These are phyloP conservation scores for Peromyscus nudipes DNA, from an alignment of 2,797 vertebrate genomes.

Conservation along the genomic window DNA sequence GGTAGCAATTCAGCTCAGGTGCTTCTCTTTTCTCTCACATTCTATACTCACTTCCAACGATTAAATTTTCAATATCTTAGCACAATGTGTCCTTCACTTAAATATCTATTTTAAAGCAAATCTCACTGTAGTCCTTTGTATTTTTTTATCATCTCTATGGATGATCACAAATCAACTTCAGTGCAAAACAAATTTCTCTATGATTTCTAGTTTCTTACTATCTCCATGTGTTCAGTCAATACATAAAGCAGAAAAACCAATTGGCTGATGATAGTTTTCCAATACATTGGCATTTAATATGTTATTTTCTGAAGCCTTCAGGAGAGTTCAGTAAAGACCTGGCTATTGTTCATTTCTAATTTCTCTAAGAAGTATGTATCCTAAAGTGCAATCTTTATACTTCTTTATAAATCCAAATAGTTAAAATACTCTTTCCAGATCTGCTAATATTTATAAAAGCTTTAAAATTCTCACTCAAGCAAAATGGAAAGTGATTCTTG, in stretches of 20 bases:
- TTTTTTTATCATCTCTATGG: background rate
- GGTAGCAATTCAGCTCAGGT: background rate
- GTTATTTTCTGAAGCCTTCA: background rate
- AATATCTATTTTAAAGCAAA: background rate
- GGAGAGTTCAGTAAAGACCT: background rate
- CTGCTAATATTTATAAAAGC: constrained; percentile 29
- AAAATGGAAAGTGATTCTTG: constrained; percentile 32
- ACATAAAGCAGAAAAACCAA: background rate
- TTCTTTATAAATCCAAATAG: constrained; percentile 2
- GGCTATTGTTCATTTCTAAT: background rate
- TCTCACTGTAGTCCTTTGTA: background rate
- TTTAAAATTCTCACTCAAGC: constrained; percentile 44
- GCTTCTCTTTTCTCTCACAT: background rate
- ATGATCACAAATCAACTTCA: background rate
- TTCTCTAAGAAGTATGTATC: background rate
- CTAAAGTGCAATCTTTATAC: background rate
- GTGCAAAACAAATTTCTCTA: background rate
- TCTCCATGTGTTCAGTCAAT: background rate
- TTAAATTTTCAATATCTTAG: constrained; percentile 11
- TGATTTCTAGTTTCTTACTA: constrained; percentile 6
- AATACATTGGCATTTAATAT: background rate
- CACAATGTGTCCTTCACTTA: background rate
- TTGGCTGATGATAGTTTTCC: background rate
- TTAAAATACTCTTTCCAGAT: constrained; percentile 21
- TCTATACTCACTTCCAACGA: background rate